Evolutionary conservation across 2,797 vertebrate genomes (phyloP).

Genomic region (Crax fasciolata): DNA sequence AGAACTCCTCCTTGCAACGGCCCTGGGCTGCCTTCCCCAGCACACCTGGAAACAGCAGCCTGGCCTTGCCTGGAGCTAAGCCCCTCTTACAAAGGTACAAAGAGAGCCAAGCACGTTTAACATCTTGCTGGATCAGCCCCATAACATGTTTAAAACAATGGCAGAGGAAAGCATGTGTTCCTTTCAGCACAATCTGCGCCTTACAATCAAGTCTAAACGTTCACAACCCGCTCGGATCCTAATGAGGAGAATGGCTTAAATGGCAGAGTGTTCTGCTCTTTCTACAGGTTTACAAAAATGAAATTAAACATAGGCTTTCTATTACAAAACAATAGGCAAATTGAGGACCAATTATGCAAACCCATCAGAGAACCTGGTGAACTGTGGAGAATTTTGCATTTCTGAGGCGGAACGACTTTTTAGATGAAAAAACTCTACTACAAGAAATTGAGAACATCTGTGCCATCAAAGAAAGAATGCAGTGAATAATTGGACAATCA

Average conservation of each 20-base stretch:
- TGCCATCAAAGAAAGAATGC: slow-evolving; percentile 82
- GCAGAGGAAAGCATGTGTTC: slow-evolving; percentile 9
- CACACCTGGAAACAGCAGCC: not conserved
- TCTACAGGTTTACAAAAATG: slow-evolving; percentile 82
- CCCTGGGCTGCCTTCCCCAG: not conserved
- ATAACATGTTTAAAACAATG: slow-evolving; percentile 50
- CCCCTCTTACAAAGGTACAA: not conserved
- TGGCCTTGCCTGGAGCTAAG: not conserved
- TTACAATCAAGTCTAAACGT: slow-evolving; percentile 33
- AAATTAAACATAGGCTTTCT: slow-evolving; percentile 82
- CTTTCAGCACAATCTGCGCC: slow-evolving; percentile 51
- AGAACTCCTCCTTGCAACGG: not conserved
- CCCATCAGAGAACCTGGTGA: slow-evolving; percentile 81
- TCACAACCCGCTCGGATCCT: slow-evolving; percentile 40
- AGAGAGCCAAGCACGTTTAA: not conserved
- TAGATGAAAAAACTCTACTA: slow-evolving; percentile 80
- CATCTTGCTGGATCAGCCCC: slow-evolving; percentile 50
- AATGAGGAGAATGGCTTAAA: slow-evolving; percentile 75
- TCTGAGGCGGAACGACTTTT: slow-evolving; percentile 81
- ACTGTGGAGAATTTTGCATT: slow-evolving; percentile 82
- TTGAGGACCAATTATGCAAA: slow-evolving; percentile 86
- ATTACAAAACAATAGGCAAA: slow-evolving; percentile 85
- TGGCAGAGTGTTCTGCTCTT: slow-evolving; percentile 72
- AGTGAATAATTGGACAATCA: slow-evolving; percentile 87
- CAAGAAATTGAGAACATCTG: slow-evolving; percentile 87